Evolutionary conservation across 2,888 invertebrate genomes (phyloP), one percentile per base, ranked within the genome.

Genomic region (Dascillus cervinus): DNA sequence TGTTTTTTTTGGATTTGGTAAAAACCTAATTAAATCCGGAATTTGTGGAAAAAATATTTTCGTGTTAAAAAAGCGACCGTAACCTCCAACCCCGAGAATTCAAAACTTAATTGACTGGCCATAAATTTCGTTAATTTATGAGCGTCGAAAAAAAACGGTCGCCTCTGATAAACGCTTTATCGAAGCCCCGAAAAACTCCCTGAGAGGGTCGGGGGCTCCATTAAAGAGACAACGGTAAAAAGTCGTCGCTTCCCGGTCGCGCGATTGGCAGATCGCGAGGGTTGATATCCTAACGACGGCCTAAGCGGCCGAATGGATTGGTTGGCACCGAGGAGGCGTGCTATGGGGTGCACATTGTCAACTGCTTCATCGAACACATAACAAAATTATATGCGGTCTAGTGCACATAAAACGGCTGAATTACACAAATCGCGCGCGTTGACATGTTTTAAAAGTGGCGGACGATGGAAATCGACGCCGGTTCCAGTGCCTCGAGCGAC

Each of bases 401-500:
- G 8, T 27, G 25, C 17, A 14, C 12, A 22, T 24, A 11, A 19
- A 14, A 8, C 11, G 9, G 11, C n/a, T n/a, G n/a, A n/a, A n/a
- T n/a, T n/a, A n/a, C n/a, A n/a, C n/a, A n/a, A n/a, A n/a, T n/a
- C n/a, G n/a, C n/a, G n/a, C n/a, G n/a, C n/a, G n/a, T n/a, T n/a
- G n/a, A n/a, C n/a, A n/a, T n/a, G n/a, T n/a, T n/a, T n/a, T n/a
- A n/a, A n/a, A n/a, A n/a, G n/a, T n/a, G n/a, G n/a, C n/a, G 15
- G 2, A 34, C 25, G 27, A 58, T 58, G 58, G 57, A 58, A 39
- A 44, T 56, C 11, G 57, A 58, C 22, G 49, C 44, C 3, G 39
- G 52, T 8, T 62, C 62, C 4, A 61, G 57, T 41, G 53, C 56
- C 11, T 64, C 64, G 2, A 62, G 55, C 36, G 64, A 63, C 41